A percentile compares a stretch with the other conserved stretches of the same genome.
These are phyloP conservation scores for Pseudachorutes palmiensis DNA, from an alignment of 1,140 invertebrate species.

Conservation along the genomic window DNA sequence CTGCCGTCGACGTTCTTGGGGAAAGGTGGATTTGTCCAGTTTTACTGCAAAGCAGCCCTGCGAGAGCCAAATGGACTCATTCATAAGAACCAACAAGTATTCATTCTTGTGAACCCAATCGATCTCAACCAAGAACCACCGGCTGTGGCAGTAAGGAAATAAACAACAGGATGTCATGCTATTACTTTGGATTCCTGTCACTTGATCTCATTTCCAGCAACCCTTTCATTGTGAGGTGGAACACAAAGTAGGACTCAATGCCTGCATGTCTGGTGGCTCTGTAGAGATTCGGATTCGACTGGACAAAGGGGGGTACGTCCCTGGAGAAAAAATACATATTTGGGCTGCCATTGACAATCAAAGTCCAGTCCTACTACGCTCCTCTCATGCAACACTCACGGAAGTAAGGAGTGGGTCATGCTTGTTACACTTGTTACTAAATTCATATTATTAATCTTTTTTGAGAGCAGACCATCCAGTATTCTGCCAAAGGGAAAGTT, in stretches of 20 bases:
- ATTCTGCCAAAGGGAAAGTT: conserved; percentile 74
- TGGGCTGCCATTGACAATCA: conserved; percentile 76
- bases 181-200: not conserved
- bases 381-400: conserved; percentile 65
- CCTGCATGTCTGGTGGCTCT: conserved; percentile 70
- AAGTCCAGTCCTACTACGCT: conserved; percentile 66
- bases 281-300: conserved; percentile 74
- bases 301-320: conserved; percentile 85
- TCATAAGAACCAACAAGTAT: conserved; percentile 92
- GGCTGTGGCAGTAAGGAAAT: conserved; percentile 66
- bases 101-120: conserved; percentile 93
- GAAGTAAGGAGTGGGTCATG: conserved; percentile 50
- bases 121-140: conserved; percentile 85
- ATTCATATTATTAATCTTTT: not conserved
- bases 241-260: conserved; percentile 69
- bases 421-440: not conserved
- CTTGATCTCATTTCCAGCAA: conserved; percentile 54
- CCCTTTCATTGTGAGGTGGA: conserved; percentile 82
- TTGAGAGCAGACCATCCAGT: conserved; percentile 71
- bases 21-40: conserved; percentile 89
- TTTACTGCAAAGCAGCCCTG: conserved; percentile 83
- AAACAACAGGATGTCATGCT: not conserved
- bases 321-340: conserved; percentile 65
- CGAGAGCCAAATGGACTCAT: conserved; percentile 79
- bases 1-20: conserved; percentile 87